These are phyloP conservation scores for Eptesicus fuscus DNA, from an alignment of 2,113 vertebrate genomes.

Conservation along the genomic window DNA sequence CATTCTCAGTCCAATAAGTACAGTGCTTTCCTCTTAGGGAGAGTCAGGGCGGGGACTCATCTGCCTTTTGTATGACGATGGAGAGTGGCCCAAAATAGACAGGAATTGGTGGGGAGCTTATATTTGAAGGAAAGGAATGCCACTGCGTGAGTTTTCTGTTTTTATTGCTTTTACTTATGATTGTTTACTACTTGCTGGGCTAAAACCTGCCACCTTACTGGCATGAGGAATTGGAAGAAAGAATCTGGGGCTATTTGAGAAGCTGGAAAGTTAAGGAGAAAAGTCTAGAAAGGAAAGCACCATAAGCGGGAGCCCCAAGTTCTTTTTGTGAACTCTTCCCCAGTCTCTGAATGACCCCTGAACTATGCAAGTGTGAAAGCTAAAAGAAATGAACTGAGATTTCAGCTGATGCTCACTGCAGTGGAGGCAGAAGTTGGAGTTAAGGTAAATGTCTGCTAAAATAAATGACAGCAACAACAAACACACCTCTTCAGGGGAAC, in stretches of 20 bases:
- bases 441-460: background rate
- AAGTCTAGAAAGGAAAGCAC: background rate
- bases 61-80: background rate
- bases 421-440: background rate
- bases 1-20: background rate
- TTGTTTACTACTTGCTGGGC: fast-evolving
- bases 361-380: background rate
- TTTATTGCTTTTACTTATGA: background rate
- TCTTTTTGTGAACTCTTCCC: background rate
- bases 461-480: background rate
- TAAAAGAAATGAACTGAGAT: background rate
- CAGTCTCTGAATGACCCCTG: background rate
- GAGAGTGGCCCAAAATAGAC: background rate
- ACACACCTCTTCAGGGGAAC: background rate
- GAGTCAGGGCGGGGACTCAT: background rate
- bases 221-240: background rate
- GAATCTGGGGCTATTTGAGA: background rate
- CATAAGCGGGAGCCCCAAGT: background rate
- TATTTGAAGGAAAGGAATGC: background rate
- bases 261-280: background rate
- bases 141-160: background rate
- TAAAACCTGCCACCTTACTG: background rate
- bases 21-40: background rate
- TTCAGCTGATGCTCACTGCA: background rate
- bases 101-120: background rate